These are phyloP conservation scores for Ceratotherium simum DNA, from an alignment of 2,113 vertebrate species.

Conservation along the genomic window DNA sequence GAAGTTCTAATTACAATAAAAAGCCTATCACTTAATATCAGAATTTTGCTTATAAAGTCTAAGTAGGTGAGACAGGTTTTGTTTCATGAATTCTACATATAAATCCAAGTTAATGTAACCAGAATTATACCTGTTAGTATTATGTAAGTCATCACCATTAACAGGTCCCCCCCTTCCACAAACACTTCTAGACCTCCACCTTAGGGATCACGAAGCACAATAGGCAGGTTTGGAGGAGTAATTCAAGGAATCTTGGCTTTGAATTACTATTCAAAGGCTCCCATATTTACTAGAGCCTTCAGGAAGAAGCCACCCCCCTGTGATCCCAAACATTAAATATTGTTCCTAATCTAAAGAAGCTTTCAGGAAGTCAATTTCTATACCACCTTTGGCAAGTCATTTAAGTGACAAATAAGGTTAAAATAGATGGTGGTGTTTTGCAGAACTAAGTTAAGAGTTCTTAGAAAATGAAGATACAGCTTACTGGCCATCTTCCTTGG, in stretches of 20 bases:
- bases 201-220: not conserved
- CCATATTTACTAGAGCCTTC: not conserved
- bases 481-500: not conserved
- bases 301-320: not conserved
- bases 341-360: not conserved
- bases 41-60: not conserved
- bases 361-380: conserved; percentile 10
- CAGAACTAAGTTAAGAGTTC: conserved; percentile 9
- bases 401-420: conserved; percentile 1
- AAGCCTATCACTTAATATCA: not conserved
- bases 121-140: not conserved
- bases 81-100: not conserved
- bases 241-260: not conserved
- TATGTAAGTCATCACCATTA: not conserved
- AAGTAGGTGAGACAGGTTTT: not conserved
- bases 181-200: not conserved
- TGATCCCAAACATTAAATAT: not conserved
- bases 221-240: not conserved
- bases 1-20: not conserved
- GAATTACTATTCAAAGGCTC: too few relatives aligned
- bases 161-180: not conserved
- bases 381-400: not conserved
- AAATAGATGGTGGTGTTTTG: not conserved
- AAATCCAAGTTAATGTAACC: not conserved
- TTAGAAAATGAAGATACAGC: not conserved